Evolutionary conservation across 2,797 vertebrate genomes (phyloP).

Genomic region (Rhynchonycteris naso): DNA sequence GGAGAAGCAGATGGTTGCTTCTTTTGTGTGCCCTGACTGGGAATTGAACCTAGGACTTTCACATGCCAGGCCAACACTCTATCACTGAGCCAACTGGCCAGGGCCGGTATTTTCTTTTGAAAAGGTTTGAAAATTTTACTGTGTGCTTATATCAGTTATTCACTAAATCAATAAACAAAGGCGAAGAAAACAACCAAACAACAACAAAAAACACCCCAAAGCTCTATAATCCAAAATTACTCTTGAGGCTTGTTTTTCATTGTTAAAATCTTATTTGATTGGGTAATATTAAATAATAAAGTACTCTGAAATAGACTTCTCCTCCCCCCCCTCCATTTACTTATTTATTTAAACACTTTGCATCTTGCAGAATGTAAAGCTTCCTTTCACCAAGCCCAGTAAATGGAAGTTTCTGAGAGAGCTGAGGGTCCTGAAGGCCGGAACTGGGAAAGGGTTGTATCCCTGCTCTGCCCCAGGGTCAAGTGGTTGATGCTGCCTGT

Average conservation of each 20-base stretch:
- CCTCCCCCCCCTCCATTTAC: background rate
- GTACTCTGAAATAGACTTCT: background rate
- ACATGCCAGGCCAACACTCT: no score
- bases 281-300: background rate
- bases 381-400: background rate
- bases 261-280: slow-evolving; percentile 25
- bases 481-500: rapidly evolving
- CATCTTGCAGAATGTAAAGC: background rate
- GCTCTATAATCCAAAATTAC: background rate
- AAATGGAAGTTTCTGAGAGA: background rate
- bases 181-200: background rate
- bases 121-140: background rate
- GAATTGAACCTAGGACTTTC: no score
- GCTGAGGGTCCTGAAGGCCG: background rate
- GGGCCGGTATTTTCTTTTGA: background rate
- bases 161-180: background rate
- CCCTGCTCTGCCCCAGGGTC: background rate
- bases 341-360: background rate
- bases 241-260: background rate
- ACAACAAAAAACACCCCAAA: background rate
- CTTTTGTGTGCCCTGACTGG: no score
- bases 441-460: background rate
- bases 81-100: no score
- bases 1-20: no score
- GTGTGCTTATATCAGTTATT: background rate